Conservation (phyloP, 1,140 invertebrate species). For the Glomeris maerens region DNA sequence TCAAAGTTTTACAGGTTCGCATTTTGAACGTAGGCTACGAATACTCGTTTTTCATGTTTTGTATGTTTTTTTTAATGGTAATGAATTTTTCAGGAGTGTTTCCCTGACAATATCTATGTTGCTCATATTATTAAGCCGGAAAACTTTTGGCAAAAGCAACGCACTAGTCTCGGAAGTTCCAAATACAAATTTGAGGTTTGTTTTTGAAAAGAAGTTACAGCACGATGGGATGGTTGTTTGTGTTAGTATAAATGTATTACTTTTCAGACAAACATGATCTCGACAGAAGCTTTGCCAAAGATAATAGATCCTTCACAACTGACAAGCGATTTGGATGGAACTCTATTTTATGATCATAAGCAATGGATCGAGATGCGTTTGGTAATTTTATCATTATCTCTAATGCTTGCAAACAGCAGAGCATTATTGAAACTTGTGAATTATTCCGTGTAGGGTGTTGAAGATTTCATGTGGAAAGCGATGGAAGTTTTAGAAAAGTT, state of each 20-base stretch:
- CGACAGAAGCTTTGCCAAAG: constrained; percentile 80
- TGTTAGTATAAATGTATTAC: constrained; percentile 15
- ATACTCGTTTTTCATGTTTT: not conserved
- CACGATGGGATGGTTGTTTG: constrained; percentile 9
- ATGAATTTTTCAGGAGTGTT: constrained; percentile 54
- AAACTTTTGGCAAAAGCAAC: constrained; percentile 98
- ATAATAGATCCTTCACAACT: constrained; percentile 81
- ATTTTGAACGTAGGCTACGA: not conserved
- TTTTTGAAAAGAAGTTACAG: constrained; percentile 2
- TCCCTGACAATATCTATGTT: constrained; percentile 69
- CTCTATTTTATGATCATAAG: constrained; percentile 83
- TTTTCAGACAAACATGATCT: constrained; percentile 86
- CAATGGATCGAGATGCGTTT: constrained; percentile 91
- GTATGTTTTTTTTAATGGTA: constrained; percentile 3
- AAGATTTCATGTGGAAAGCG: constrained; percentile 90
- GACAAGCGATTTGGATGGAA: constrained; percentile 84
- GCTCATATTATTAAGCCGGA: constrained; percentile 96
- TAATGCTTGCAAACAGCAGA: too few relatives aligned
- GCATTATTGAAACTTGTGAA: too few relatives aligned
- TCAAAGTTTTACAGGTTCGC: constrained; percentile 68
- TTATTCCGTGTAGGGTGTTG: constrained; percentile 47
- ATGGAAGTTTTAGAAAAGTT: constrained; percentile 78
- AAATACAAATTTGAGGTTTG: constrained; percentile 97
- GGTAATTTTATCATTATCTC: constrained; percentile 29
- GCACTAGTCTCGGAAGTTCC: constrained; percentile 85